Conservation (phyloP, 2,797 vertebrate species). For the Danionella dracula region DNA sequence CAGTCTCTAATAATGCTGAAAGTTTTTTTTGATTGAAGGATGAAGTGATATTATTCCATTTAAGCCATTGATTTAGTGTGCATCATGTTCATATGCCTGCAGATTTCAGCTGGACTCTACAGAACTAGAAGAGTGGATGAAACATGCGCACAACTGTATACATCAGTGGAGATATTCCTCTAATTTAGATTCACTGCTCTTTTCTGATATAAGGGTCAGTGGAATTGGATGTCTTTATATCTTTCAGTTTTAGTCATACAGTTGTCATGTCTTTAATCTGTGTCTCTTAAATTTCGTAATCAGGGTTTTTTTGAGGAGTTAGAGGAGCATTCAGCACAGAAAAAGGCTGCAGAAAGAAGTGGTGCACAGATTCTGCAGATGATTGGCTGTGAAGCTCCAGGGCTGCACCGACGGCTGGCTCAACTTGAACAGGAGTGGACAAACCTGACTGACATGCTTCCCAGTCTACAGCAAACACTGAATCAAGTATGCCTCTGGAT, state of each 20-base stretch:
- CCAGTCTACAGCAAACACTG: conserved; percentile 72
- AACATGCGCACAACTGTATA: conserved; percentile 68
- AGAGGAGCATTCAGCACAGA: conserved; percentile 71
- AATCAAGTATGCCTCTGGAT: conserved; percentile 70
- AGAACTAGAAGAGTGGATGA: conserved; percentile 75
- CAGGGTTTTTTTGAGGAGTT: conserved; percentile 80
- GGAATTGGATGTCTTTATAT: background rate
- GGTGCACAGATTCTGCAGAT: conserved; percentile 74
- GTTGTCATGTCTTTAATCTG: background rate
- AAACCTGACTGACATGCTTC: conserved; percentile 67
- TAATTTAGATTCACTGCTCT: conserved; percentile 59
- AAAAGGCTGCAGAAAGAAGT: conserved; percentile 62
- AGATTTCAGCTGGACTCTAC: conserved; percentile 77
- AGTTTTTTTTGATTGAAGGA: background rate
- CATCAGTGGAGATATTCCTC: conserved; percentile 71
- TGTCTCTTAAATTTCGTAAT: background rate
- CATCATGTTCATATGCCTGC: background rate
- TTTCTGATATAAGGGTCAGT: conserved; percentile 77
- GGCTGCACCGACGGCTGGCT: conserved; percentile 64
- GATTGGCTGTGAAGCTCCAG: conserved; percentile 69
- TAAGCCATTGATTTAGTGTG: background rate
- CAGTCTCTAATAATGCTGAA: too few species aligned
- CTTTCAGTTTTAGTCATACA: background rate
- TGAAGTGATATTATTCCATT: background rate
- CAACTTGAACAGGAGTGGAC: conserved; percentile 79